A percentile compares a stretch with the other conserved stretches of the same genome.
These are phyloP conservation scores for Platygyra sinensis DNA, from an alignment of 64 coral and sea anemone genomes.

Conservation along the genomic window DNA sequence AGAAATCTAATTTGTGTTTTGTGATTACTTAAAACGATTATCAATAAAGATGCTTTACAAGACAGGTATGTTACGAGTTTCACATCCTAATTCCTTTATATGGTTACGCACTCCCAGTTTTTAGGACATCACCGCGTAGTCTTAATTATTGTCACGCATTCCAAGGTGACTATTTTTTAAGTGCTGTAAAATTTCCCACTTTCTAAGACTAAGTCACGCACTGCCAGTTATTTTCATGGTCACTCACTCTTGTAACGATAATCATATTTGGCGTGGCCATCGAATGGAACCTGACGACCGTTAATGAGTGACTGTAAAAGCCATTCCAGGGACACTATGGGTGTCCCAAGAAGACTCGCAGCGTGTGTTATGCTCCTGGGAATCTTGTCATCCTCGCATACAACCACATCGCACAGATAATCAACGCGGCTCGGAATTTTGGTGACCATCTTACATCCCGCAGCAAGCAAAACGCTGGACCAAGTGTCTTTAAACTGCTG, in stretches of 20 bases:
- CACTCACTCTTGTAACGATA: slow-evolving; percentile 9
- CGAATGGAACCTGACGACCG: slow-evolving; percentile 69
- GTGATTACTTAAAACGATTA: no score
- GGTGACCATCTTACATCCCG: slow-evolving; percentile 73
- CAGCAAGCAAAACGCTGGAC: slow-evolving; percentile 76
- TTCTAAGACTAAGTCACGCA: not conserved
- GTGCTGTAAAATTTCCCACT: not conserved
- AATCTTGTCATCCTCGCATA: slow-evolving; percentile 58
- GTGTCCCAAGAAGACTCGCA: slow-evolving; percentile 65
- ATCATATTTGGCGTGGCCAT: slow-evolving; percentile 76
- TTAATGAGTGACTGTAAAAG: slow-evolving; percentile 91
- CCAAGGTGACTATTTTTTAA: not conserved
- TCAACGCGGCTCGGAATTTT: slow-evolving; percentile 88
- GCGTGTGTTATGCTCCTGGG: slow-evolving; percentile 60
- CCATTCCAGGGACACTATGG: slow-evolving; percentile 89
- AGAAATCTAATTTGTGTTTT: no score
- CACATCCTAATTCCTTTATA: no score
- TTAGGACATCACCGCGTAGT: no score
- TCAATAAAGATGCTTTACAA: no score
- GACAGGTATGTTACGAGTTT: no score
- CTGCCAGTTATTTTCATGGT: not conserved
- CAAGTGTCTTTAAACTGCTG: slow-evolving; percentile 71
- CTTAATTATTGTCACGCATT: not conserved
- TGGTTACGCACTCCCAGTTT: no score
- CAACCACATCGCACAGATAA: slow-evolving; percentile 73